Conservation (phyloP, 1,140 invertebrate genomes). For the Halotydeus destructor region DNA sequence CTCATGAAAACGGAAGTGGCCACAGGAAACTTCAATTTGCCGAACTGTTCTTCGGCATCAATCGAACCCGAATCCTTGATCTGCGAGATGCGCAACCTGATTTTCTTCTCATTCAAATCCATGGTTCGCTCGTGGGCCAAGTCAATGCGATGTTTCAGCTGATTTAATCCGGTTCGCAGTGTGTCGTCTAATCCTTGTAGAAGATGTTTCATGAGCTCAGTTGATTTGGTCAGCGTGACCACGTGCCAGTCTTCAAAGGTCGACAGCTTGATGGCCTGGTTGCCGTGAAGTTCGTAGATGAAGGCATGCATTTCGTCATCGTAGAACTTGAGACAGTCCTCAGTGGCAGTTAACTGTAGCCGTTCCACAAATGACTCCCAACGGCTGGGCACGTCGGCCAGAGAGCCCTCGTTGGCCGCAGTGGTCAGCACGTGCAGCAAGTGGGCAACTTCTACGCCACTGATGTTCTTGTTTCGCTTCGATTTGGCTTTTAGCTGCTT, state of each 20-base stretch:
- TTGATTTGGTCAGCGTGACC: background rate
- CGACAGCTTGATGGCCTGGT: background rate
- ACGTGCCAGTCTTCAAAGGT: background rate
- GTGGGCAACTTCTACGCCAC: slow-evolving; percentile 14
- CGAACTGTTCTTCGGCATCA: background rate
- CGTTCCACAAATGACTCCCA: slow-evolving; percentile 16
- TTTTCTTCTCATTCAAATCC: slow-evolving; percentile 10
- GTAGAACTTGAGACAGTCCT: slow-evolving; percentile 17
- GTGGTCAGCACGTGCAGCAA: slow-evolving; percentile 15
- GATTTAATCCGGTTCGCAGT: background rate
- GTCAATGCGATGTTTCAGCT: background rate
- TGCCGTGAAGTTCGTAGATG: slow-evolving; percentile 4
- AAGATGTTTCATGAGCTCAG: slow-evolving; percentile 4
- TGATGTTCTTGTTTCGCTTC: slow-evolving; percentile 14
- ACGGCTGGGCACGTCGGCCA: slow-evolving; percentile 16
- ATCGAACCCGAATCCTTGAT: slow-evolving; percentile 2
- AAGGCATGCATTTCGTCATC: slow-evolving; percentile 10
- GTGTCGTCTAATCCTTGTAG: slow-evolving; percentile 5
- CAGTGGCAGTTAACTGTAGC: slow-evolving; percentile 14
- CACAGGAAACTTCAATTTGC: slow-evolving; percentile 1
- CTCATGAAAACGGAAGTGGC: background rate
- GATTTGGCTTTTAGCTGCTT: slow-evolving; percentile 14
- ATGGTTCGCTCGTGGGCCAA: background rate
- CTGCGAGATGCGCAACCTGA: background rate
- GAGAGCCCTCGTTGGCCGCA: slow-evolving; percentile 18